A percentile compares a stretch with the other conserved stretches of the same genome.
phyloP scores from a whole-genome alignment of 2,113 vertebrate species.

The Emydocephalus ijimae region DNA sequence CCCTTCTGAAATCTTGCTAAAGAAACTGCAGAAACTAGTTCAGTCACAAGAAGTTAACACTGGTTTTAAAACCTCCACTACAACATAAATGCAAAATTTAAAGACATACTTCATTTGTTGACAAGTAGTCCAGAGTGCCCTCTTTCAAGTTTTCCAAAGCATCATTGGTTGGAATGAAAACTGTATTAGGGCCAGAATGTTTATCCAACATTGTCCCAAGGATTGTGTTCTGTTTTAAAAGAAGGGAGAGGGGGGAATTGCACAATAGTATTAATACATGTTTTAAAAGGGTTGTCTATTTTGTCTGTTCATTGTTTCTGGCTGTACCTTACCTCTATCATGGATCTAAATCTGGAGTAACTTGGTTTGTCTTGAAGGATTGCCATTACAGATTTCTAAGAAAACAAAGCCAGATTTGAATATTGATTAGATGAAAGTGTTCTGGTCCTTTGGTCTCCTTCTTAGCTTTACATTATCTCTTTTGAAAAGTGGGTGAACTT shows the following conservation, averaged over 20 bases:
- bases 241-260: slow-evolving; percentile 34
- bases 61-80: not conserved
- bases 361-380: slow-evolving; percentile 77
- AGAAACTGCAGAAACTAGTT: not conserved
- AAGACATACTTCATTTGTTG: slow-evolving; percentile 75
- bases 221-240: slow-evolving; percentile 70
- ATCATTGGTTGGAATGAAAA: slow-evolving; percentile 82
- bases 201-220: slow-evolving; percentile 70
- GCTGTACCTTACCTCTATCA: slow-evolving; percentile 77
- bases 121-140: slow-evolving; percentile 74
- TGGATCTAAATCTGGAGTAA: slow-evolving; percentile 75
- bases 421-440: not conserved
- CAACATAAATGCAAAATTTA: not conserved
- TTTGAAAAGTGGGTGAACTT: not conserved
- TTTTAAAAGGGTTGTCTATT: not conserved
- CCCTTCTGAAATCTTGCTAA: not conserved
- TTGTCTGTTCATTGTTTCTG: slow-evolving; percentile 2
- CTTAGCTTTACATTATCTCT: not conserved
- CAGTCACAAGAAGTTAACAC: not conserved
- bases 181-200: slow-evolving; percentile 69
- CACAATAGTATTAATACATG: not conserved
- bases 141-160: slow-evolving; percentile 73
- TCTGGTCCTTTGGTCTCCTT: not conserved
- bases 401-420: slow-evolving; percentile 27
- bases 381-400: slow-evolving; percentile 83